phyloP scores from a whole-genome alignment of 64 coral and sea anemone species.

The Actinia tenebrosa region DNA sequence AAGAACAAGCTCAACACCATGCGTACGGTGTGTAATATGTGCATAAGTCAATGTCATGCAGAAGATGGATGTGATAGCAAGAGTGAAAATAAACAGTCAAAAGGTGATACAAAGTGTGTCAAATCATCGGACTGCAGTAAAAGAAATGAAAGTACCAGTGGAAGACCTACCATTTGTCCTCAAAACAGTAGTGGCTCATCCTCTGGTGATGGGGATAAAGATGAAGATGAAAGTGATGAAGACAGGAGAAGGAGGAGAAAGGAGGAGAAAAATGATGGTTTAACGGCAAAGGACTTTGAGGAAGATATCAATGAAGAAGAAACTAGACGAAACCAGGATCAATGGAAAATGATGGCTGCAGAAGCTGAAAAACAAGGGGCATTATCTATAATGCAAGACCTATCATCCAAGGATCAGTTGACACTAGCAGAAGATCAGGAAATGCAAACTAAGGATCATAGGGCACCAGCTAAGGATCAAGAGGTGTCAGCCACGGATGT shows the following conservation, averaged over 20 bases:
- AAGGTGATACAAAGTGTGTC: not conserved
- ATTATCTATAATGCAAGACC: not conserved
- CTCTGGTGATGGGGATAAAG: not conserved
- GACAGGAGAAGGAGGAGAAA: not conserved
- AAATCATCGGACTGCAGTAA: not conserved
- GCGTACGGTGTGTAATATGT: not conserved
- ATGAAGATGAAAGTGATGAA: not conserved
- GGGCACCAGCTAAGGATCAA: no score
- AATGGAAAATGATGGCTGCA: no score
- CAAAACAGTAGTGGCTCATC: not conserved
- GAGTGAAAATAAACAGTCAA: not conserved
- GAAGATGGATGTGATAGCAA: constrained; percentile 12
- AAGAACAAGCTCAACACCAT: not conserved
- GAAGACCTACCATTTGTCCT: not conserved
- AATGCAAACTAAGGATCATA: no score
- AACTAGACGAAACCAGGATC: no score
- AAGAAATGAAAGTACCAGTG: not conserved
- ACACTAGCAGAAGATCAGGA: not conserved
- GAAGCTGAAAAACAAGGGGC: no score
- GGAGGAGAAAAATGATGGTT: not conserved
- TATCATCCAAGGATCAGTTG: not conserved
- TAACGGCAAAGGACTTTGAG: no score
- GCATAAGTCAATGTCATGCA: not conserved
- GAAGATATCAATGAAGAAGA: not conserved
- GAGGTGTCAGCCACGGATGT: no score